Evolutionary conservation across 2,797 vertebrate genomes (phyloP), one percentile per base, ranked within the genome.

Genomic region (Todus mexicanus): DNA sequence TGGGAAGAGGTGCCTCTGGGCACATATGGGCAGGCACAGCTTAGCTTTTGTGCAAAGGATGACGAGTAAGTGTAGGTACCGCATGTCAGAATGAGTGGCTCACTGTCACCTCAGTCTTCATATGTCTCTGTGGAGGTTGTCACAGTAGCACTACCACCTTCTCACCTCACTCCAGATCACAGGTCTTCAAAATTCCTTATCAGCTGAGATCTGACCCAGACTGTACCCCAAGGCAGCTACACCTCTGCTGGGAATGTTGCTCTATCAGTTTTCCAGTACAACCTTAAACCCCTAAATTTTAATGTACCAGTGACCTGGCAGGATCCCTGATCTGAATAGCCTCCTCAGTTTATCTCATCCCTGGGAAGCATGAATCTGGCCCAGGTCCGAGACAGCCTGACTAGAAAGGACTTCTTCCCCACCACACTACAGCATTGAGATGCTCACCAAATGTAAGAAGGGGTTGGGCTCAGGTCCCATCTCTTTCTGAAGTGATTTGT

Each of bases 401-500:
- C 17, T 81, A 37, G 37, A 71, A 75, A 38, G 8, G 14, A 13
- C 11, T 40, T 12, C 19, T 21, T 18, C n/a, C 10, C 7, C 38
- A 37, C 4, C 12, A 21, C 60, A 35, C 5, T 23, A 8, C 4
- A 54, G 7, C 2, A 0, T 2, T 19, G 29, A 10, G 8, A 4
- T 43, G 11, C 11, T 76, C 42, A 27, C 8, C 5, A 33, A 59
- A 10, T 11, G 2, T 45, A 19, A 61, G 63, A 61, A 33, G 38
- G 16, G 73, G 18, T 5, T 61, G 9, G 37, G 17, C 7, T 83
- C 9, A 2, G 4, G 8, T 43, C 15, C 18, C 19, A 26, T 9
- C 5, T 47, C 43, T 54, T 70, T 70, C 43, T 76, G 56, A 72
- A 84, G 21, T 3, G 6, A 31, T 69, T 45, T 45, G 25, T 61